Base-by-base conservation (phyloP, 2,888 invertebrate species). In the Acleris sparsana region DNA sequence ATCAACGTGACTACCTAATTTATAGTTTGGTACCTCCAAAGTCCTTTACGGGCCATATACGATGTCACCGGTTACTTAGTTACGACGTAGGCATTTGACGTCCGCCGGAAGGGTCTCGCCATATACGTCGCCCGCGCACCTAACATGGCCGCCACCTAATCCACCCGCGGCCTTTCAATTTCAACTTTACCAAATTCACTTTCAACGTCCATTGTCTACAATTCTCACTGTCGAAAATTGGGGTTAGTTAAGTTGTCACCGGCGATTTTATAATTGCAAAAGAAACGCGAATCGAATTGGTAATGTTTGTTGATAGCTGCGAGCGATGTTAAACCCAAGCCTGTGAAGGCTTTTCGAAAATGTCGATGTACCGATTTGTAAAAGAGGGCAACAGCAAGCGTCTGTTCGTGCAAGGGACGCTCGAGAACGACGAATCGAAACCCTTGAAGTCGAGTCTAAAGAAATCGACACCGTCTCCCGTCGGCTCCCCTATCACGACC, bases 281-380 rank as follows among this genome's bases (percentile, higher is more conserved):
- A 51, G 71, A 73, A 75, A 80, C 81, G 87, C 81, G 87, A 78
- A 80, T 86, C 89, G 90, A 92, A 92, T 91, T 79, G 73, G 73
- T 87, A 87, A 89, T 87, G 56, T 72, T 72, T 73, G 72, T 87
- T 82, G 65, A 39, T 82, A 88, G 87, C 61, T 39, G 61, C 66
- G 62, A 62, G 66, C 68, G 79, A 77, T 91, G 91, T 81, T 79
- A 73, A 76, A 76, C 77, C 70, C 71, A 73, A 82, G 83, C 86
- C 84, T 75, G 77, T 80, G 75, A 82, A 83, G 85, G 85, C 78
- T 80, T 78, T 84, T 79, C 78, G 73, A 85, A 73, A 75, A 94
- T 94, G 94, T 94, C 94, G 75, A 96, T 97, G 95, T 97, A 97
- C 86, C 95, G 96, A 84, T 97, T 97, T 88, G 95, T 96, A 72